A percentile compares a stretch with the other conserved stretches of the same genome.
Conservation (phyloP, 2,888 invertebrate species). For the Orchesellides sinensis region DNA sequence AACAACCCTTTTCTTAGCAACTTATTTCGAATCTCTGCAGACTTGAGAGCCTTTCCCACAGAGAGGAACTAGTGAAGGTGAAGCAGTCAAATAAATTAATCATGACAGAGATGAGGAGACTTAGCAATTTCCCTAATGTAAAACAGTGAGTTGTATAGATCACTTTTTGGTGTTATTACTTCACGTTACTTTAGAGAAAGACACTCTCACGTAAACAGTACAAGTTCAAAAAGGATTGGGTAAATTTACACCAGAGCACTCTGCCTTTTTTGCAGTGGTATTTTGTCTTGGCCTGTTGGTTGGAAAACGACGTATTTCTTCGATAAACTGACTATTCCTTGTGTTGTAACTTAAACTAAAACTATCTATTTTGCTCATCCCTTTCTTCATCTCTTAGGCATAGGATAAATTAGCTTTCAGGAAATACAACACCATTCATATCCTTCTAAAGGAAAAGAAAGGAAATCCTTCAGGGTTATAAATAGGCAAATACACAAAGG, state of each 20-base stretch:
- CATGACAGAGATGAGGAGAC: conserved; percentile 62
- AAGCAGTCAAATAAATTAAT: conserved; percentile 65
- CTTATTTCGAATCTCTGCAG: conserved; percentile 50
- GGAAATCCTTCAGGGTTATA: conserved; percentile 64
- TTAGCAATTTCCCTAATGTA: conserved; percentile 64
- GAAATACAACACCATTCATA: conserved; percentile 60
- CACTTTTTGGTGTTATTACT: conserved; percentile 55
- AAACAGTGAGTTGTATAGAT: conserved; percentile 58
- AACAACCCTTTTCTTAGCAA: no score
- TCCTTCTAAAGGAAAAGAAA: conserved; percentile 25
- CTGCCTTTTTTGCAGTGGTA: background rate
- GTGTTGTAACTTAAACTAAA: conserved; percentile 30
- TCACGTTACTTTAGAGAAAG: background rate
- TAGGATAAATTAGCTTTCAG: conserved; percentile 66
- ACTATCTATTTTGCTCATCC: conserved; percentile 46
- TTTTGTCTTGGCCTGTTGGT: conserved; percentile 16
- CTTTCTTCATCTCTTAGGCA: conserved; percentile 33
- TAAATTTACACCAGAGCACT: background rate
- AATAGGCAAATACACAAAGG: conserved; percentile 42
- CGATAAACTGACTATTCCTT: background rate
- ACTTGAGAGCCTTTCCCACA: conserved; percentile 13
- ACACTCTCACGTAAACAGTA: no score
- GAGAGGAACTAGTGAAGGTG: conserved; percentile 40
- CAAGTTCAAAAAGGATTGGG: background rate
- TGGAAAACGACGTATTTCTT: conserved; percentile 12